phyloP scores from a whole-genome alignment of 2,797 vertebrate species.

The Crenichthys baileyi region DNA sequence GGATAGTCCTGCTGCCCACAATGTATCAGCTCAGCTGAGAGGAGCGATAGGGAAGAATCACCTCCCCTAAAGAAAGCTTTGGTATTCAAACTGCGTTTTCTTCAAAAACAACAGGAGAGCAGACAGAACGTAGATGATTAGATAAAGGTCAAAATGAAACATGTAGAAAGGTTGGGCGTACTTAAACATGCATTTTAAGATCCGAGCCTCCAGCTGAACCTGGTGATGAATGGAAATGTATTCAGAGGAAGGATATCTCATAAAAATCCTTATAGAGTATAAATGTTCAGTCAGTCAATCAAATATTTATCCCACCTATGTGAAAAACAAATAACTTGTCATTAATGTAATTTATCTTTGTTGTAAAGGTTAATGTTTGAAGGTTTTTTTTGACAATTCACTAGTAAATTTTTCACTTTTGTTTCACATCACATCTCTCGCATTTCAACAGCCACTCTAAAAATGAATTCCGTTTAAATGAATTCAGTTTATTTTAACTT shows the following conservation, averaged over 20 bases:
- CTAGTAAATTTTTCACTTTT: constrained; percentile 25
- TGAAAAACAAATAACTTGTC: neutral
- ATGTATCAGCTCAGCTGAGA: constrained; percentile 67
- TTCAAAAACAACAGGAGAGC: constrained; percentile 60
- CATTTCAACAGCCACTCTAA: constrained; percentile 5
- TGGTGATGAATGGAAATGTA: constrained; percentile 13
- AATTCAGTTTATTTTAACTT: constrained; percentile 43
- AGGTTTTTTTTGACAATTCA: constrained; percentile 5
- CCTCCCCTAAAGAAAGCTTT: constrained; percentile 59
- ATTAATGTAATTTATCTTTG: constrained; percentile 8
- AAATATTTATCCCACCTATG: neutral
- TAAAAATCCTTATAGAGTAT: neutral
- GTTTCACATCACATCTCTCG: constrained; percentile 2
- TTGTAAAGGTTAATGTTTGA: constrained; percentile 5
- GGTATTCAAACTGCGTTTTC: constrained; percentile 72
- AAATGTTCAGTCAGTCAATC: neutral
- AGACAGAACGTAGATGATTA: constrained; percentile 70
- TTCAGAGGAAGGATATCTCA: neutral
- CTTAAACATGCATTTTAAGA: constrained; percentile 50
- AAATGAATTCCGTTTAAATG: constrained; percentile 25
- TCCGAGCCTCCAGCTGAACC: constrained; percentile 30
- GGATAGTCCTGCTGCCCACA: constrained; percentile 78
- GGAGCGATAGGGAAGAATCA: constrained; percentile 33
- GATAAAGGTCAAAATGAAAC: constrained; percentile 77
- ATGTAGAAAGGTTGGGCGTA: constrained; percentile 56